These are phyloP conservation scores for Tamias sibiricus DNA, from an alignment of 2,113 vertebrate species.

Conservation along the genomic window DNA sequence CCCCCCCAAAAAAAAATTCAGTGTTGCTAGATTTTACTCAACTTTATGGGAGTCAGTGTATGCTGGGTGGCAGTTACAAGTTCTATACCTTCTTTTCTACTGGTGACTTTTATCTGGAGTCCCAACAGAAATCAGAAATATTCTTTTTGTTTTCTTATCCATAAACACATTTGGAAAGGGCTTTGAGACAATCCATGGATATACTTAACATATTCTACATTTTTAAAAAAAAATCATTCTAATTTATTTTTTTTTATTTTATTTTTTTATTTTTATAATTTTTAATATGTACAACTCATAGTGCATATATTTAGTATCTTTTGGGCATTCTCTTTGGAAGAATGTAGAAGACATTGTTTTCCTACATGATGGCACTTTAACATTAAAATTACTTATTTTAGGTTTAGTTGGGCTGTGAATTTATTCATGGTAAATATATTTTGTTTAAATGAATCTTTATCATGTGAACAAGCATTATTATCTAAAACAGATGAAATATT, in stretches of 20 bases:
- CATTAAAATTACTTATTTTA: neutral
- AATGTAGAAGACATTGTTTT: neutral
- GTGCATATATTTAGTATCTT: too few species aligned
- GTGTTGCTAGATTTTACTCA: neutral
- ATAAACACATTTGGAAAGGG: neutral
- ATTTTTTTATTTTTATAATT: neutral
- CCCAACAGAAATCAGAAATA: neutral
- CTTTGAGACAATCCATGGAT: neutral
- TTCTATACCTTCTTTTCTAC: neutral
- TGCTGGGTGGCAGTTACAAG: neutral
- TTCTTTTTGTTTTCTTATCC: slow-evolving; percentile 6
- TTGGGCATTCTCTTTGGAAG: neutral
- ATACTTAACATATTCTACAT: neutral
- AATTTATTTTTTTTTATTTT: neutral
- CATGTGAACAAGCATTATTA: neutral
- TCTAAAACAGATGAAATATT: slow-evolving; percentile 17
- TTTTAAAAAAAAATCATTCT: too few species aligned
- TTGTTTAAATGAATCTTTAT: neutral
- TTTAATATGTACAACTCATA: too few species aligned
- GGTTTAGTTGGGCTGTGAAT: neutral
- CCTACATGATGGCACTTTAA: neutral
- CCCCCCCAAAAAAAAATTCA: neutral
- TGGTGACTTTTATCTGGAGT: neutral
- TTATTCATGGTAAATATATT: neutral
- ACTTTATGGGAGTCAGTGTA: neutral